Evolutionary conservation across 2,797 vertebrate species (phyloP).

Genomic region (Platalea minor): DNA sequence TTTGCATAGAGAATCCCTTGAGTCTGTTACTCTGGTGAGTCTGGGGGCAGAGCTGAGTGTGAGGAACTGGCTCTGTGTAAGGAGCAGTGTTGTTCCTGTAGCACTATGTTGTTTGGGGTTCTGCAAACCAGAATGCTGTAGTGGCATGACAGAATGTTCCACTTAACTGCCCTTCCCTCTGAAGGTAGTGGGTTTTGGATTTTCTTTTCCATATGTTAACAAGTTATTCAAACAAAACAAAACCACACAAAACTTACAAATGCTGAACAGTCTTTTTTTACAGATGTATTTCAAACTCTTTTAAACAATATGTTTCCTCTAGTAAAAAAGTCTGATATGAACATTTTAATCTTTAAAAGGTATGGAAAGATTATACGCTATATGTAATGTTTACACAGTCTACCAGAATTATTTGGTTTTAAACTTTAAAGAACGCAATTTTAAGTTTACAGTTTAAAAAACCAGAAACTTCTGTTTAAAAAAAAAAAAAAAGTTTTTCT

Average conservation of each 20-base stretch:
- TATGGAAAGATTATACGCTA: neutral
- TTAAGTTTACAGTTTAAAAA: neutral
- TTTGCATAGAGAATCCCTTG: neutral
- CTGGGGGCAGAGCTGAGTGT: fast-evolving
- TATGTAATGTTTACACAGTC: neutral
- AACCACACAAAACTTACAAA: neutral
- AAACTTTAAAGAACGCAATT: neutral
- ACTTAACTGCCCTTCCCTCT: neutral
- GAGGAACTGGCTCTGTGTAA: neutral
- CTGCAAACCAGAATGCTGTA: neutral
- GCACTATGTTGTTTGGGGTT: neutral
- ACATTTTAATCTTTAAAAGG: neutral
- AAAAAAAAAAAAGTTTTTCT: neutral
- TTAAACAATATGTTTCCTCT: neutral
- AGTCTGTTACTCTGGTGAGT: neutral
- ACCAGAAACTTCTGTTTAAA: fast-evolving
- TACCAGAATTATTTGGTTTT: neutral
- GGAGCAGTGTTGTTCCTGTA: neutral
- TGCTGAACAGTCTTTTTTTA: neutral
- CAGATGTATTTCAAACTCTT: neutral
- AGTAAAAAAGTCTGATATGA: neutral
- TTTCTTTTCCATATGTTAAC: neutral
- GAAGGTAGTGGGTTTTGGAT: neutral
- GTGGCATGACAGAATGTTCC: neutral
- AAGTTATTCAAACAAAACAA: neutral